These are phyloP conservation scores for Pseudococcus longispinus DNA, from an alignment of 2,888 invertebrate species.

Conservation along the genomic window DNA sequence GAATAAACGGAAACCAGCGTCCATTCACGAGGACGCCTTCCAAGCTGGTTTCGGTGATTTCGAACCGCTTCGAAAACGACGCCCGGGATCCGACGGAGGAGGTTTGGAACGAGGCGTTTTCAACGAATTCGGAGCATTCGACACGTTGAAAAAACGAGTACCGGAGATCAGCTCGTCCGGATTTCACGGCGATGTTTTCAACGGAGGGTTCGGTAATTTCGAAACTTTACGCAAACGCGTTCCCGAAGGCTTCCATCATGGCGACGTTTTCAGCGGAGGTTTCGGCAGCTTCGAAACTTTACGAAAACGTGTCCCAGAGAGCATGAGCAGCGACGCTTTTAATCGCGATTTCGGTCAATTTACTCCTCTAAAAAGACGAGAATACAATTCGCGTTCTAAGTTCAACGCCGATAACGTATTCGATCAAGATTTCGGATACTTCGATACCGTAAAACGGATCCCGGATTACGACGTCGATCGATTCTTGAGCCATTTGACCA, in stretches of 20 bases:
- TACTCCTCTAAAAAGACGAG: constrained; percentile 57
- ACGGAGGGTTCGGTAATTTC: constrained; percentile 62
- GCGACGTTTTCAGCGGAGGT: constrained; percentile 62
- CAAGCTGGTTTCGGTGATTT: constrained; percentile 61
- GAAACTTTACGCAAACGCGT: constrained; percentile 61
- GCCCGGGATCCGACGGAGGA: constrained; percentile 60
- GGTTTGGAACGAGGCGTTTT: constrained; percentile 63
- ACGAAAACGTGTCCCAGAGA: constrained; percentile 60
- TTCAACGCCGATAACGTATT: constrained; percentile 61
- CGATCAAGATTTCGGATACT: constrained; percentile 61
- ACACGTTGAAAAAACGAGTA: constrained; percentile 60
- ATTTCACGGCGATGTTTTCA: constrained; percentile 62
- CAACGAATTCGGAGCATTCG: constrained; percentile 62
- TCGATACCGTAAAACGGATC: constrained; percentile 61
- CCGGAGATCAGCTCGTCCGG: constrained; percentile 61
- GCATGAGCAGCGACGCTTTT: constrained; percentile 61
- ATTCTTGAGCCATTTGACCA: not conserved
- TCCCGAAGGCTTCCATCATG: constrained; percentile 61
- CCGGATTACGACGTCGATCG: constrained; percentile 57
- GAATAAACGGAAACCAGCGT: not conserved
- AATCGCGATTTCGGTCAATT: constrained; percentile 60
- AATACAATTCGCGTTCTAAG: not conserved
- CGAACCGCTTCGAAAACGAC: constrained; percentile 61
- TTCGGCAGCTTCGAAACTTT: constrained; percentile 62
- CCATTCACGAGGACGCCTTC: constrained; percentile 59